Conservation (phyloP, 2,888 invertebrate species). For the Metellina segmentata region DNA sequence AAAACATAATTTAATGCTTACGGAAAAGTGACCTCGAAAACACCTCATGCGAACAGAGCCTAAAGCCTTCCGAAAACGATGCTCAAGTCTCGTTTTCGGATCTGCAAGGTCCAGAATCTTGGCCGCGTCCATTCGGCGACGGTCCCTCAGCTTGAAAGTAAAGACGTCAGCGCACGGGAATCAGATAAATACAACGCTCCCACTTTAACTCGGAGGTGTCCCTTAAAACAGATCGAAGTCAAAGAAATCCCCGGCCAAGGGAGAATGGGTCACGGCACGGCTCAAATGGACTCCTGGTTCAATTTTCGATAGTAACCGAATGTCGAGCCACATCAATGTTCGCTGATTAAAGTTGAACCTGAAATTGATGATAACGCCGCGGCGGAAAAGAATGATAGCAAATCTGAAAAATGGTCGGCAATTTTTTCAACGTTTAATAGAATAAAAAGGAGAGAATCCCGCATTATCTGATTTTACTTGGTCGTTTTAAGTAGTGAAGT, state of each 20-base stretch:
- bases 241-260: neutral
- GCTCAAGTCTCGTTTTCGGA: no score
- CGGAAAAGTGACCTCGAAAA: no score
- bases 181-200: slow-evolving; percentile 31
- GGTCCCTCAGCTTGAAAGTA: neutral
- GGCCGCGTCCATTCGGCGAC: neutral
- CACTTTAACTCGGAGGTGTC: neutral
- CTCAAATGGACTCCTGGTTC: neutral
- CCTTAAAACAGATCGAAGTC: neutral
- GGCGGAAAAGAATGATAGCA: neutral
- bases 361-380: neutral
- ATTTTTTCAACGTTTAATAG: neutral
- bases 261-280: neutral
- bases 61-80: no score
- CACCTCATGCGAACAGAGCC: no score
- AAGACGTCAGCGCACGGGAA: neutral
- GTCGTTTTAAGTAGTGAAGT: neutral
- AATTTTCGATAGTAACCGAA: neutral
- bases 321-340: neutral
- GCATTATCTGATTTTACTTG: neutral
- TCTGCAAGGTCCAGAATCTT: no score
- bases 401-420: no score
- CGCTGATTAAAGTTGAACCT: neutral
- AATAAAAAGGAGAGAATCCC: neutral
- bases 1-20: no score